phyloP scores from a whole-genome alignment of 2,113 vertebrate genomes.

The Campylomormyrus numenius region DNA sequence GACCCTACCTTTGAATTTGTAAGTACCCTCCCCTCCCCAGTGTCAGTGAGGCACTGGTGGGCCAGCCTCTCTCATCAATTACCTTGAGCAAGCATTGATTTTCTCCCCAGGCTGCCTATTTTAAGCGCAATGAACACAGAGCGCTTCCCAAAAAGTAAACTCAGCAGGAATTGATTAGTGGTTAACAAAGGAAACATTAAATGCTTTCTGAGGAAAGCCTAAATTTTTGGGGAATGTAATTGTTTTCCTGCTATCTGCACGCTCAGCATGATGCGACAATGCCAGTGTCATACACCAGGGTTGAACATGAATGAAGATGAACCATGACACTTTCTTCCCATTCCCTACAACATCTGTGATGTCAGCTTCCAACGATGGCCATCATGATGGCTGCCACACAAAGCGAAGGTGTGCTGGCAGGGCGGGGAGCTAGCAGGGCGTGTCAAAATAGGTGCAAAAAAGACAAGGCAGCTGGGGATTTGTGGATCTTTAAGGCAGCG shows the following conservation, averaged over 20 bases:
- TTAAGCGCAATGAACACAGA: constrained; percentile 36
- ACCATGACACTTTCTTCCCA: neutral
- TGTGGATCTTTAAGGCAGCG: neutral
- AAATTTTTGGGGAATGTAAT: constrained; percentile 10
- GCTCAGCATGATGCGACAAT: neutral
- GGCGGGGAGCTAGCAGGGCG: neutral
- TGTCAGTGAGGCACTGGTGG: neutral
- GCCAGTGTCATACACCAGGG: neutral
- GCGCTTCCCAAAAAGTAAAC: constrained; percentile 40
- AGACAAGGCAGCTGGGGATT: neutral
- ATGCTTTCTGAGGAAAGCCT: constrained; percentile 9
- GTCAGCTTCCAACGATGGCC: neutral
- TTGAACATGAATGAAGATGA: neutral
- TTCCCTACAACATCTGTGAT: neutral
- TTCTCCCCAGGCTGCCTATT: constrained; percentile 42
- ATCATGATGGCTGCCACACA: neutral
- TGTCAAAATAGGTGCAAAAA: neutral
- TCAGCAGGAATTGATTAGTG: constrained; percentile 39
- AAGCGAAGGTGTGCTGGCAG: neutral
- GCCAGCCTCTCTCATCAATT: constrained; percentile 35
- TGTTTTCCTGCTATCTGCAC: neutral
- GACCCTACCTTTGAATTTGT: neutral
- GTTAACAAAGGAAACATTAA: constrained; percentile 27
- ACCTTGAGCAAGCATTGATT: constrained; percentile 40
- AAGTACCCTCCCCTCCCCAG: neutral